A percentile compares a stretch with the other conserved stretches of the same genome.
phyloP scores from a whole-genome alignment of 2,888 invertebrate genomes.

The Lepidochitona cinerea region DNA sequence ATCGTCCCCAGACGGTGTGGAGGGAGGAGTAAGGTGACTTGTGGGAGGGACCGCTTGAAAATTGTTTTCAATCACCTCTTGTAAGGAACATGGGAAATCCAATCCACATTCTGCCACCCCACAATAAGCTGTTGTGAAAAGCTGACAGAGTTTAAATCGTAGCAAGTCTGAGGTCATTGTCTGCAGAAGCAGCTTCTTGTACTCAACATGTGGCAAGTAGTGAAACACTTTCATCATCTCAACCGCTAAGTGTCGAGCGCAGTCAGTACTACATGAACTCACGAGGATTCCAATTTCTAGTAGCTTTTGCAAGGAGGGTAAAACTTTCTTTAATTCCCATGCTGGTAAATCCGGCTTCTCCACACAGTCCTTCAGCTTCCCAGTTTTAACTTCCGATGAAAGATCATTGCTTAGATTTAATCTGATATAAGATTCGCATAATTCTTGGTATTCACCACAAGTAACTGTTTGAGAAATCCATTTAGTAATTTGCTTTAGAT shows the following conservation, averaged over 20 bases:
- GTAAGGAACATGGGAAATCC: constrained; percentile 38
- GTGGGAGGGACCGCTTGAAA: constrained; percentile 31
- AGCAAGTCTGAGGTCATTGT: constrained; percentile 40
- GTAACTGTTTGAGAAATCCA: constrained; percentile 27
- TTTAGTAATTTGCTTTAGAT: constrained; percentile 32
- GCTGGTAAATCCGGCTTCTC: background rate
- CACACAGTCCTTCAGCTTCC: background rate
- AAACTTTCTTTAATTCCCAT: constrained; percentile 9
- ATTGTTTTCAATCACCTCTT: constrained; percentile 36
- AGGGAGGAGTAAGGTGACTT: constrained; percentile 39
- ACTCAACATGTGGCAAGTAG: constrained; percentile 34
- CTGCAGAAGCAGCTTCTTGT: constrained; percentile 40
- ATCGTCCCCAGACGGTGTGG: constrained; percentile 41
- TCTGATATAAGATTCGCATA: constrained; percentile 2
- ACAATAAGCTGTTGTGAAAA: constrained; percentile 38
- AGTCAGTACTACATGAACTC: constrained; percentile 39
- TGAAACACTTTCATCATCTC: constrained; percentile 40
- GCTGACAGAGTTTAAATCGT: constrained; percentile 35
- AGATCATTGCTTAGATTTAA: background rate
- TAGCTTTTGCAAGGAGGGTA: constrained; percentile 36
- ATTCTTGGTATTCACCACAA: constrained; percentile 23
- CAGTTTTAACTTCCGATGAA: background rate
- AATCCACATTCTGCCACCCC: constrained; percentile 31
- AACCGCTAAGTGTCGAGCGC: constrained; percentile 34
- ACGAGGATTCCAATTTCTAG: constrained; percentile 37